Conservation (phyloP, 1,140 invertebrate species). For the Teleopsis dalmanni region DNA sequence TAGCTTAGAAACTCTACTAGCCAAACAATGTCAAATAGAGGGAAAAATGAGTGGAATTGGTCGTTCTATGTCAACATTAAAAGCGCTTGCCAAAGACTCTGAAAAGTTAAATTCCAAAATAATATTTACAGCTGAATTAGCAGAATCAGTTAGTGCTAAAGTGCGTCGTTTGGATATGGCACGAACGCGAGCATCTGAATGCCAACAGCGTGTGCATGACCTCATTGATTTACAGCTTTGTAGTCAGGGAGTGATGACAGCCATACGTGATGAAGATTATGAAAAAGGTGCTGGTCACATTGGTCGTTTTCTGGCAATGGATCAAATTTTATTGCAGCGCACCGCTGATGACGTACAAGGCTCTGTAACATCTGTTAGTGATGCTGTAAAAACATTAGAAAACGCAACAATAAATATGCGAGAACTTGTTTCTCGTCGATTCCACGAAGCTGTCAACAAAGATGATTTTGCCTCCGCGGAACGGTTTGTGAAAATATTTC, state of each 20-base stretch:
- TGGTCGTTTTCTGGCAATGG: conserved; percentile 90
- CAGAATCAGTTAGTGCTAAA: conserved; percentile 93
- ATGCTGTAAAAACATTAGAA: conserved; percentile 70
- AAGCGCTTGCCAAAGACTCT: conserved; percentile 58
- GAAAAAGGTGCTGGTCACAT: conserved; percentile 93
- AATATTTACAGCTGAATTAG: conserved; percentile 77
- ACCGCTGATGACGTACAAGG: conserved; percentile 68
- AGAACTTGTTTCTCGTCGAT: conserved; percentile 67
- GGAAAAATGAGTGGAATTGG: conserved; percentile 50
- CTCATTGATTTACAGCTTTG: conserved; percentile 92
- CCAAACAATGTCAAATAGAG: conserved; percentile 51
- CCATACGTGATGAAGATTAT: conserved; percentile 83
- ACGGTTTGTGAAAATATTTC: conserved; percentile 98
- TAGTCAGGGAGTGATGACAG: conserved; percentile 88
- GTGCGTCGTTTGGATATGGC: conserved; percentile 89
- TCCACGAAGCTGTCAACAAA: conserved; percentile 84
- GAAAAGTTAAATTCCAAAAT: conserved; percentile 75
- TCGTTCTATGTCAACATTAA: conserved; percentile 51
- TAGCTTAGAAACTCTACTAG: conserved; percentile 48
- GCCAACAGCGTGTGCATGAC: conserved; percentile 91
- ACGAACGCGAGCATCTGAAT: conserved; percentile 86
- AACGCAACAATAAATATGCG: conserved; percentile 65
- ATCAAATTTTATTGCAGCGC: conserved; percentile 76
- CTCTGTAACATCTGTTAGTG: conserved; percentile 37
- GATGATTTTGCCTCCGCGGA: conserved; percentile 90